Conservation (phyloP, 2,113 vertebrate genomes). For the Pithys albifrons region DNA sequence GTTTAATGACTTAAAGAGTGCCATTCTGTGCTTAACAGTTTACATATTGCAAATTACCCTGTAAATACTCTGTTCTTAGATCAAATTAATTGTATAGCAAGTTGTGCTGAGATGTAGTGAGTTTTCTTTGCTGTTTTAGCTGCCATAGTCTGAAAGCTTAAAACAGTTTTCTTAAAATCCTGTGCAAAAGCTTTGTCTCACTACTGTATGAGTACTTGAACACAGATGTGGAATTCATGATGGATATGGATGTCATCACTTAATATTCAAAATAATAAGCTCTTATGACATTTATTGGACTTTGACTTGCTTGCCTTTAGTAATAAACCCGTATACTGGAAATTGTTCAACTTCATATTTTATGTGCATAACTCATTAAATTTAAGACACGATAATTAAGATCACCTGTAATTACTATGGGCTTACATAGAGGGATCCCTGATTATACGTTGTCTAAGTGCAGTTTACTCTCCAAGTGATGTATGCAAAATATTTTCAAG, state of each 20-base stretch:
- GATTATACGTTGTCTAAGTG: not conserved
- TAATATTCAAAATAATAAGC: not conserved
- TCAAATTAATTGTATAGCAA: conserved; percentile 55
- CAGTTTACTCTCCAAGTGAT: not conserved
- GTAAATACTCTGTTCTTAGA: conserved; percentile 55
- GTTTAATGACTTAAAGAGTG: conserved; percentile 60
- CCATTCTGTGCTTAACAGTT: conserved; percentile 58
- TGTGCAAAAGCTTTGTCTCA: not conserved
- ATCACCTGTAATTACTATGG: not conserved
- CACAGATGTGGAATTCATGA: not conserved
- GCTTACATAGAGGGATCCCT: not conserved
- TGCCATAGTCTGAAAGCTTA: not conserved
- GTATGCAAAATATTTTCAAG: not conserved
- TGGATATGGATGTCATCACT: not conserved
- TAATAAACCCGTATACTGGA: not conserved
- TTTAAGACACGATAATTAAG: not conserved
- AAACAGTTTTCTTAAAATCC: not conserved
- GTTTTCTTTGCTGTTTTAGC: conserved; percentile 4
- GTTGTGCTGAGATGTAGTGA: conserved; percentile 4
- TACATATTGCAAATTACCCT: conserved; percentile 45
- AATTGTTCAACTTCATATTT: not conserved
- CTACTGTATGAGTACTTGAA: not conserved
- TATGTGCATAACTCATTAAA: not conserved
- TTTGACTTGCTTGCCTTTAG: not conserved
- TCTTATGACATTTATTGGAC: not conserved